Base-by-base conservation (phyloP, 2,797 vertebrate genomes). In the Enteromius argenteus region DNA sequence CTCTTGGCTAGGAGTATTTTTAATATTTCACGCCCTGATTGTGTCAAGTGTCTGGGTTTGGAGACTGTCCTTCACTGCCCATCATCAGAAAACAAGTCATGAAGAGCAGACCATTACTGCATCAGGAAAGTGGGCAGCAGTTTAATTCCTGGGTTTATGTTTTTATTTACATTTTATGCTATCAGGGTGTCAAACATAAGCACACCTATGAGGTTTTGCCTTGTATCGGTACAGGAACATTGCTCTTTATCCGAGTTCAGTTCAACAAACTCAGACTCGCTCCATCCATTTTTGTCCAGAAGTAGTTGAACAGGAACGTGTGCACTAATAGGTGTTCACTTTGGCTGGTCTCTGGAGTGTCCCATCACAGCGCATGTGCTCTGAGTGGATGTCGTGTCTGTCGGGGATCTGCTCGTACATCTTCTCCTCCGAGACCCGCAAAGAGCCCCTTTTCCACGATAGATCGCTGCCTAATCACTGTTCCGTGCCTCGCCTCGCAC, bases 21-120 rank as follows among this genome's bases (percentile, higher is more conserved):
- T 27, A 93, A 91, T 91, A 95, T 95, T 95, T 95, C 93, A 94
- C 91, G 94, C 93, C 94, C 94, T 94, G 94, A 94, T 94, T 95
- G 92, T 93, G 91, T 91, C 46, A 71, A 49, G 73, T 49, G 39
- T 80, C 46, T 23, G 62, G 13, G 37, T 14, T 21, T 49, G 56
- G 44, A 49, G 39, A 68, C 37, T 7, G 30, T 19, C 30, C 62
- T 32, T 64, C 30, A 32, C 30, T 35, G 62, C 15, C 62, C 62
- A 64, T 64, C 30, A 64, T 35, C 30, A 64, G 62, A 35, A 32
- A 32, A 19, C 14, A 32, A 32, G 27, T 64, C 14, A 17, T 15
- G 60, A 62, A 64, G 30, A 32, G 30, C 60, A 15, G 14, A 64
- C 14, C 14, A 3, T 62, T 6, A 62, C 13, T 64, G 27, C 30